A percentile compares a stretch with the other conserved stretches of the same genome.
phyloP scores from a whole-genome alignment of 2,888 invertebrate genomes.

The Osmoderma eremita region DNA sequence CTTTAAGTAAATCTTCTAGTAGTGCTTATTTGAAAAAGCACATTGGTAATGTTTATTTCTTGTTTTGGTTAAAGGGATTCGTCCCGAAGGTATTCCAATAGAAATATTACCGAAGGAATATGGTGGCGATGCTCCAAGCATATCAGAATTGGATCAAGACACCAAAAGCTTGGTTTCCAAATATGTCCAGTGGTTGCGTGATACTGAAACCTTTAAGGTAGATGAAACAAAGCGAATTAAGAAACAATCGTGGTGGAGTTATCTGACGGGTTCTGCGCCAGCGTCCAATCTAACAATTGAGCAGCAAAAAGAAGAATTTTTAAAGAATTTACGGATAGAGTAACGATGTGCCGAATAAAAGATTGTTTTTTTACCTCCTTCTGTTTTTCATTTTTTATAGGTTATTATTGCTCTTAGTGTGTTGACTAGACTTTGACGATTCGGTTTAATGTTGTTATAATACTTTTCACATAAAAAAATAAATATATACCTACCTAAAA shows the following conservation, averaged over 20 bases:
- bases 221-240: slow-evolving; percentile 61
- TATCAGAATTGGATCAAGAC: slow-evolving; percentile 69
- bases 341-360: too few species aligned
- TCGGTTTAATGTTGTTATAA: too few species aligned
- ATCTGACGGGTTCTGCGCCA: slow-evolving; percentile 52
- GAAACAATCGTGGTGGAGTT: slow-evolving; percentile 60
- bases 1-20: too few species aligned
- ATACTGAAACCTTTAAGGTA: slow-evolving; percentile 68
- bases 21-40: slow-evolving; percentile 9
- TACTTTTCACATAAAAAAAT: too few species aligned
- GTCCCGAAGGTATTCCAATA: slow-evolving; percentile 59
- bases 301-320: slow-evolving; percentile 47
- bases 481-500: too few species aligned
- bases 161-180: slow-evolving; percentile 68
- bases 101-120: slow-evolving; percentile 68
- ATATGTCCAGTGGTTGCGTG: slow-evolving; percentile 72
- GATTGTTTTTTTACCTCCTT: too few species aligned
- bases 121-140: slow-evolving; percentile 68
- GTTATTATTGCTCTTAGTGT: neutral
- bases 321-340: slow-evolving; percentile 61
- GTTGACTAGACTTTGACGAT: too few species aligned
- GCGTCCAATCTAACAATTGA: slow-evolving; percentile 38
- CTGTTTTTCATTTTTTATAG: too few species aligned
- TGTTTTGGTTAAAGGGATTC: slow-evolving; percentile 51
- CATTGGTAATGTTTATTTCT: too few species aligned